Base-by-base conservation (phyloP, 2,113 vertebrate genomes). In the Malurus melanocephalus region DNA sequence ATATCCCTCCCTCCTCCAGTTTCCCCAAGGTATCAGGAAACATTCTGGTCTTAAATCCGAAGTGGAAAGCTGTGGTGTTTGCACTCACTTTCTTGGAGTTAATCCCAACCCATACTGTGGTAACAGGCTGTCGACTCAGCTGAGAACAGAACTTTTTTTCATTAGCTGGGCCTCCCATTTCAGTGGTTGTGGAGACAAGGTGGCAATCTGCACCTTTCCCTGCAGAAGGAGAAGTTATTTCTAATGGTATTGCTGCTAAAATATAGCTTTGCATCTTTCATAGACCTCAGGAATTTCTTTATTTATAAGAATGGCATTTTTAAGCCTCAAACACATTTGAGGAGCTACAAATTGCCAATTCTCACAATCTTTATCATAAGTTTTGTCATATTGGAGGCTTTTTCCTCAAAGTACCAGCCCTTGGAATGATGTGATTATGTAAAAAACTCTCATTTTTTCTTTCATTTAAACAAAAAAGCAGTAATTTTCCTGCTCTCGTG, bases 391-490 rank as follows among this genome's bases (percentile, higher is more conserved):
- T 79, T 87, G 81, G 73, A 78, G 59, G 57, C 19, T 84, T 94
- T 92, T 94, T 76, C 69, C 73, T 93, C 69, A 61, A 91, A 75
- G 61, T 78, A 80, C 11, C 55, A 59, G 30, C 26, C 69, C 55
- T 85, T 88, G 33, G 24, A 89, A 53, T 85, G 30, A 66, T 71
- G 17, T 67, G 87, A 53, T 92, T 78, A 80, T 68, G 57, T 72
- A 8, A 76, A 73, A 79, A 93, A 51, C 23, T 71, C 42, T 28
- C 19, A 32, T 66, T 92, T 89, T 89, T 85, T 68, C 27, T 55
- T 92, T 53, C 55, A 67, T 43, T 78, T 91, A 84, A 81, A 81
- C 72, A 88, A 86, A 92, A 94, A 93, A 24, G 4, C 59, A 62
- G 35, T 82, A 8, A 69, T 92, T 88, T 93, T 52, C 51, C 82